These are phyloP conservation scores for Cheilosia impressa DNA, from an alignment of 2,888 invertebrate species.

Conservation along the genomic window DNA sequence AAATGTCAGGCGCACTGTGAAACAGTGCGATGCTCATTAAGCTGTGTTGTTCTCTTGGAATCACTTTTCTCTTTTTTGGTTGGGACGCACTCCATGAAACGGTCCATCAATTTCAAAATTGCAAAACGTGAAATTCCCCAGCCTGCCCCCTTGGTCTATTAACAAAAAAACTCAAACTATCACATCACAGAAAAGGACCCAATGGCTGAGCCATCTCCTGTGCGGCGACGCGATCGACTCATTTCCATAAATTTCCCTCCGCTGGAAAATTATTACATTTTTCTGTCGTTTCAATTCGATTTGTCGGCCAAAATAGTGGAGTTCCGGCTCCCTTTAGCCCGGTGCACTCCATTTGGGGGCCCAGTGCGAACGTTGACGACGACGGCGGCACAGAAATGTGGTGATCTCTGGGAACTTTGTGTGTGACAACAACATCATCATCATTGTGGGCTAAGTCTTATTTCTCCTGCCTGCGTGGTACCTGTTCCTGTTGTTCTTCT, in stretches of 20 bases:
- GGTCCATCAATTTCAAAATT: slow-evolving; percentile 66
- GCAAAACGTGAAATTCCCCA: slow-evolving; percentile 61
- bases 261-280: slow-evolving; percentile 71
- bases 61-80: neutral
- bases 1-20: slow-evolving; percentile 19
- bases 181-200: slow-evolving; percentile 13
- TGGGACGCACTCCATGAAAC: slow-evolving; percentile 20
- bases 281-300: slow-evolving; percentile 74
- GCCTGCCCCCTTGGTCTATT: neutral
- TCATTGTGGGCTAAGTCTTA: slow-evolving; percentile 37
- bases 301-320: slow-evolving; percentile 69
- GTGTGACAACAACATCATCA: slow-evolving; percentile 74
- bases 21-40: slow-evolving; percentile 16
- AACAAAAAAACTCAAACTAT: slow-evolving; percentile 1
- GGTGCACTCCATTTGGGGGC: neutral
- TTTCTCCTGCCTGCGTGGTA: slow-evolving; percentile 17
- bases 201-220: neutral
- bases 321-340: slow-evolving; percentile 8
- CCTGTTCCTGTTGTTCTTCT: slow-evolving; percentile 45
- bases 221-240: slow-evolving; percentile 42
- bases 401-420: slow-evolving; percentile 73
- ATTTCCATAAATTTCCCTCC: slow-evolving; percentile 72
- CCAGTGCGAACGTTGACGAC: neutral
- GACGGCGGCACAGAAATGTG: neutral
- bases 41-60: slow-evolving; percentile 13